Percentiles rank a stretch among this genome's conserved stretches.
Conservation (phyloP, 2,888 invertebrate species). For the Tricholauxania praeusta region DNA sequence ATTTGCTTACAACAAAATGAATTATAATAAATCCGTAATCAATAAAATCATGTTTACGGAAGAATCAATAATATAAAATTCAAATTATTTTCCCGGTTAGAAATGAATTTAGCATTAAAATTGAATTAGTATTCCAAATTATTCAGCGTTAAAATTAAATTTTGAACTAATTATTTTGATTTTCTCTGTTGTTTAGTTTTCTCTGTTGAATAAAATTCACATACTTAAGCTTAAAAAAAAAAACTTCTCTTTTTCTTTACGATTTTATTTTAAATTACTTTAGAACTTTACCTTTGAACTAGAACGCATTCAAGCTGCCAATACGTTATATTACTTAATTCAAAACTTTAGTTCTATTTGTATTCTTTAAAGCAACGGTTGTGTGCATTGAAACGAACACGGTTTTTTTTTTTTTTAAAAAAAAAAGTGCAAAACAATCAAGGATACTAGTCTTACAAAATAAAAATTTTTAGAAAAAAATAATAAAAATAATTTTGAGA, state of each 20-base stretch:
- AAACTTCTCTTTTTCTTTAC: conserved; percentile 35
- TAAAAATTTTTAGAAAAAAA: background rate
- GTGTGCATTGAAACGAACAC: conserved; percentile 44
- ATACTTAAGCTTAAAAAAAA: background rate
- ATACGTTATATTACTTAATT: background rate
- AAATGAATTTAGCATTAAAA: too few species aligned
- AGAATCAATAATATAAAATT: too few species aligned
- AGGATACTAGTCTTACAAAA: conserved; percentile 33
- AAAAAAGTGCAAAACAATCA: conserved; percentile 24
- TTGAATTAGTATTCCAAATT: too few species aligned
- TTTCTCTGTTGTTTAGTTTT: too few species aligned
- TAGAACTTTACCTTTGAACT: background rate
- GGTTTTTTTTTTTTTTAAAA: conserved; percentile 7
- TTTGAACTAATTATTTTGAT: too few species aligned
- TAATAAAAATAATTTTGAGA: conserved; percentile 15
- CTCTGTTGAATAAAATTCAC: too few species aligned
- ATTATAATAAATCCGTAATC: too few species aligned
- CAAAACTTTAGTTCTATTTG: conserved; percentile 38
- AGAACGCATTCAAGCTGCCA: conserved; percentile 19
- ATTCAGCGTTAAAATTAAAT: too few species aligned
- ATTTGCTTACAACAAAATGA: too few species aligned
- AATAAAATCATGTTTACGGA: too few species aligned
- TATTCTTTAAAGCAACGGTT: conserved; percentile 53
- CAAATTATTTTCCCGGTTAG: too few species aligned
- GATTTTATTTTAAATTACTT: conserved; percentile 46